These are phyloP conservation scores for Siphamia tubifer DNA, from an alignment of 2,113 vertebrate genomes.

Conservation along the genomic window DNA sequence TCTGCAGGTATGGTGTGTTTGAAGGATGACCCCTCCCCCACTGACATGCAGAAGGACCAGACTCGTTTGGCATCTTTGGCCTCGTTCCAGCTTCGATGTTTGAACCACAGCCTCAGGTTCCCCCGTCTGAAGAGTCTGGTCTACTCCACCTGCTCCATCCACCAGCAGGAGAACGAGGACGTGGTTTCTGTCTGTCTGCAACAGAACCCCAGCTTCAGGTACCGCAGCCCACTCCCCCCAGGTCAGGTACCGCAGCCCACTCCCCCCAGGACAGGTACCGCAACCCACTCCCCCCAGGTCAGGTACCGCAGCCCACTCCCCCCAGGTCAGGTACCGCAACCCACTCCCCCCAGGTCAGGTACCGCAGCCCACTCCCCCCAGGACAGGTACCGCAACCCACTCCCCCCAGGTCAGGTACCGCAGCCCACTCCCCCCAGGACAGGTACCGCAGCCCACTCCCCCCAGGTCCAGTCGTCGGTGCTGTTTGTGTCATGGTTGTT, in stretches of 20 bases:
- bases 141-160: conserved; percentile 95
- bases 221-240: not conserved
- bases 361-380: too few species aligned
- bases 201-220: conserved; percentile 84
- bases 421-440: too few species aligned
- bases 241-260: not conserved
- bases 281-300: not conserved
- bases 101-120: conserved; percentile 86
- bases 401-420: not conserved
- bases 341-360: not conserved
- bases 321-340: conserved; percentile 79
- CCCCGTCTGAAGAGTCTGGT: conserved; percentile 83
- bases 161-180: conserved; percentile 90
- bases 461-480: not conserved
- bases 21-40: conserved; percentile 42
- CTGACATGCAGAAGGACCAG: conserved; percentile 6
- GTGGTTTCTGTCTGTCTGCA: conserved; percentile 83
- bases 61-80: conserved; percentile 84
- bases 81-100: conserved; percentile 84
- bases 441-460: conserved; percentile 73
- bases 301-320: too few species aligned
- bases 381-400: conserved; percentile 79
- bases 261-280: conserved; percentile 74
- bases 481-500: too few species aligned
- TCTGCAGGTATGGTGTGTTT: conserved; percentile 86